A percentile compares a stretch with the other conserved stretches of the same genome.
Conservation (phyloP, 1,140 invertebrate genomes). For the Thaumatotibia leucotreta region DNA sequence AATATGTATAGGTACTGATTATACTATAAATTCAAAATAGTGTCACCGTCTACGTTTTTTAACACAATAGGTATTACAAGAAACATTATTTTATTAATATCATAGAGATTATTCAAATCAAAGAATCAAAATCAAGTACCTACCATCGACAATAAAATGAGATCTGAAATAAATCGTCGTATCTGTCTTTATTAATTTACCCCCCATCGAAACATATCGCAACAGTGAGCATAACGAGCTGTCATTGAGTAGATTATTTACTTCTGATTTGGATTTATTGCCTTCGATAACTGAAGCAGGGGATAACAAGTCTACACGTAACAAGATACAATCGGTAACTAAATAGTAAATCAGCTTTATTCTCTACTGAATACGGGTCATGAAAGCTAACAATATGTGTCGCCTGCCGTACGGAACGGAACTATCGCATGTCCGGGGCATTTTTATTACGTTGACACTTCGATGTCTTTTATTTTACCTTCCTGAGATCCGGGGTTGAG, state of each 20-base stretch:
- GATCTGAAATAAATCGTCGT: not conserved
- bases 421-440: slow-evolving; percentile 6
- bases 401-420: not conserved
- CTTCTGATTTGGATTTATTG: slow-evolving; percentile 13
- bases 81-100: no score
- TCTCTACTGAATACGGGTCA: not conserved
- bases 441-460: slow-evolving; percentile 35
- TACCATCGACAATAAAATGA: not conserved
- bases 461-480: slow-evolving; percentile 7
- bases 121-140: not conserved
- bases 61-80: no score
- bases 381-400: not conserved
- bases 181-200: not conserved
- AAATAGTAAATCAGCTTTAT: not conserved
- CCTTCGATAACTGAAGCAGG: not conserved
- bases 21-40: no score
- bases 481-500: not conserved
- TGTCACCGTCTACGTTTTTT: no score
- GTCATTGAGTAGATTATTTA: slow-evolving; percentile 8
- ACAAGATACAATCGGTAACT: not conserved
- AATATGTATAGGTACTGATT: no score
- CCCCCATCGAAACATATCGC: slow-evolving; percentile 2
- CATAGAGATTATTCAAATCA: not conserved
- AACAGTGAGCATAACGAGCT: slow-evolving; percentile 9
- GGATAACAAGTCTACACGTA: slow-evolving; percentile 8